phyloP scores from a whole-genome alignment of 2,797 vertebrate genomes.

The Danio choprae region DNA sequence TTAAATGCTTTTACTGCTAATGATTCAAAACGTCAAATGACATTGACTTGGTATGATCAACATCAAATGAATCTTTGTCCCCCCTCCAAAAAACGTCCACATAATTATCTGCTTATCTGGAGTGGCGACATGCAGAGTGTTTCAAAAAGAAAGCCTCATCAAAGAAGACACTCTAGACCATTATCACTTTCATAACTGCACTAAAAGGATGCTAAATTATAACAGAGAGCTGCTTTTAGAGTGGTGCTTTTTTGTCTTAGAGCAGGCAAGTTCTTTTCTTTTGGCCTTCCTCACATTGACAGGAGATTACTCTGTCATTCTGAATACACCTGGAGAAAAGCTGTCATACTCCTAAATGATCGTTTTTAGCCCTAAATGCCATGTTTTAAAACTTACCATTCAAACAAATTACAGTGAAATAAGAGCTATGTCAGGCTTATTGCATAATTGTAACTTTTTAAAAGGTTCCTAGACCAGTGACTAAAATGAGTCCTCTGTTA shows the following conservation, averaged over 20 bases:
- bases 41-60: conserved; percentile 10
- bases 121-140: conserved; percentile 22
- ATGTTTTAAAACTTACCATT: conserved; percentile 24
- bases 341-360: conserved; percentile 22
- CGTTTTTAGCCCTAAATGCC: conserved; percentile 10
- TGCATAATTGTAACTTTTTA: conserved; percentile 2
- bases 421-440: not conserved
- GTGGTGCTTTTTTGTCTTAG: conserved; percentile 6
- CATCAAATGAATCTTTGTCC: conserved; percentile 21
- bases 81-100: conserved; percentile 11
- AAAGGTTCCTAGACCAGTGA: not conserved
- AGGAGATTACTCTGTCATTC: not conserved
- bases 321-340: conserved; percentile 4
- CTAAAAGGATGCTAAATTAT: conserved; percentile 36
- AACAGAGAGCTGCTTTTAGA: conserved; percentile 30
- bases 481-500: not conserved
- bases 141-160: conserved; percentile 23
- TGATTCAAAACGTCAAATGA: conserved; percentile 24
- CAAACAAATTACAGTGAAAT: conserved; percentile 6
- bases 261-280: not conserved
- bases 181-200: conserved; percentile 44
- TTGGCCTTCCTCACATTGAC: not conserved
- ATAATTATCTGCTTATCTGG: conserved; percentile 34
- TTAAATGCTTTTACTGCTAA: conserved; percentile 36
- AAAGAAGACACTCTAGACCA: conserved; percentile 34